Evolutionary conservation across 2,113 vertebrate genomes (phyloP), one percentile per base, ranked within the genome.

Genomic region (Felis catus): DNA sequence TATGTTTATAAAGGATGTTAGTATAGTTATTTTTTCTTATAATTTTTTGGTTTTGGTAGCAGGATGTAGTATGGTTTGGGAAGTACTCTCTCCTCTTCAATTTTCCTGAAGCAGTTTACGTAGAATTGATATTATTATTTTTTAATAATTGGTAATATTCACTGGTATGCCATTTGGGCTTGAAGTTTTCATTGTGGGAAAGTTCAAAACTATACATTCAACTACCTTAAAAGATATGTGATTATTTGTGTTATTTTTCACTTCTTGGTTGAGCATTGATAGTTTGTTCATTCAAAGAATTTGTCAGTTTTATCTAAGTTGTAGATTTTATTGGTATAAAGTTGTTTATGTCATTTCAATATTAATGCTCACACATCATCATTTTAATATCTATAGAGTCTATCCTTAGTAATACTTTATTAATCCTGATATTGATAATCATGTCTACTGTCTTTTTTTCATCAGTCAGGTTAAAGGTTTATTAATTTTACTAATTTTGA

Each of bases 401-500:
- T 71, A 58, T 41, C 27, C 51, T 71, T 25, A 92, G 19, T 70
- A 70, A 61, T 4, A 5, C 9, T 89, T 83, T 83, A 53, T 76
- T 39, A 51, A 55, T 76, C 41, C 31, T 90, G n/a, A 90, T 76
- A 90, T 55, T 83, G 58, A 11, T 90, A 45, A 90, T 66, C 55
- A 7, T 76, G 11, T 55, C 68, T 41, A 65, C 27, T 89, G 7
- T 70, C 51, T 71, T 85, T 70, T 73, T 82, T 53, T 7, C 13
- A 94, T 55, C 1, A 39, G 4, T n/a, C 19, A 74, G 14, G 41
- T 55, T 89, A 55, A n/a, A 74, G 5, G 19, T 74, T 74, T 82
- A 65, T 81, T 61, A 89, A 74, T 89, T 65, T 94, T 89, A 82
- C 33, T 83, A 19, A 74, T 76, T 71, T 90, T 83, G n/a, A 74